Conservation (phyloP, 2,113 vertebrate genomes). For the Poecilia latipinna region DNA sequence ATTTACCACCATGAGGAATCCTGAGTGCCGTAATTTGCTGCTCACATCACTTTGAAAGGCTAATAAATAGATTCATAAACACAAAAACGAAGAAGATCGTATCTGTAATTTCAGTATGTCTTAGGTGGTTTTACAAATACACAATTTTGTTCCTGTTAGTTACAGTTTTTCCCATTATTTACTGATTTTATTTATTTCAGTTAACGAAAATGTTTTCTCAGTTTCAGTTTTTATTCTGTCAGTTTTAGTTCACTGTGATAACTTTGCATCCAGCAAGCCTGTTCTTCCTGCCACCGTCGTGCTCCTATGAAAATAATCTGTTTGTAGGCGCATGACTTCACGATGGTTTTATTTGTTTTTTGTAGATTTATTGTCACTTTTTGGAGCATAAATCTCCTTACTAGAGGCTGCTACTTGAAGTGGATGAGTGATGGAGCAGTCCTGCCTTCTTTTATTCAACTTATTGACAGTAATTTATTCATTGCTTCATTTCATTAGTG, state of each 20-base stretch:
- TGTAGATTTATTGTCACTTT: background rate
- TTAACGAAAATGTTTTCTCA: too few relatives aligned
- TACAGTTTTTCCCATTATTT: too few relatives aligned
- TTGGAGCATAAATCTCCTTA: background rate
- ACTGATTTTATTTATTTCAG: too few relatives aligned
- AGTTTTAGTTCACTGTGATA: too few relatives aligned
- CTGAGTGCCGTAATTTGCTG: too few relatives aligned
- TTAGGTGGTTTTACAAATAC: too few relatives aligned
- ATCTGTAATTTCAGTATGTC: too few relatives aligned
- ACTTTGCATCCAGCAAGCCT: conserved; percentile 30
- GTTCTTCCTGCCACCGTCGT: conserved; percentile 14
- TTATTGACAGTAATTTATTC: conserved; percentile 54
- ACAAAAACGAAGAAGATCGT: too few relatives aligned
- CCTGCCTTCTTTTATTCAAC: conserved; percentile 33
- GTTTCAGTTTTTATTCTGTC: too few relatives aligned
- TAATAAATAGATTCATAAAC: conserved; percentile 42
- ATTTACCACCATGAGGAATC: too few relatives aligned
- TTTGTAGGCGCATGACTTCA: background rate
- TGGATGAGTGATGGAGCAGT: conserved; percentile 15
- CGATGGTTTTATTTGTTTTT: background rate
- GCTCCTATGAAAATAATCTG: background rate
- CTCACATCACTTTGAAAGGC: too few relatives aligned
- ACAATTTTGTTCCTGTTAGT: too few relatives aligned
- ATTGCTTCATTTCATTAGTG: conserved; percentile 36
- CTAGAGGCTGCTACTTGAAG: conserved; percentile 1